These are phyloP conservation scores for Myripristis murdjan DNA, from an alignment of 2,797 vertebrate genomes.

Conservation along the genomic window DNA sequence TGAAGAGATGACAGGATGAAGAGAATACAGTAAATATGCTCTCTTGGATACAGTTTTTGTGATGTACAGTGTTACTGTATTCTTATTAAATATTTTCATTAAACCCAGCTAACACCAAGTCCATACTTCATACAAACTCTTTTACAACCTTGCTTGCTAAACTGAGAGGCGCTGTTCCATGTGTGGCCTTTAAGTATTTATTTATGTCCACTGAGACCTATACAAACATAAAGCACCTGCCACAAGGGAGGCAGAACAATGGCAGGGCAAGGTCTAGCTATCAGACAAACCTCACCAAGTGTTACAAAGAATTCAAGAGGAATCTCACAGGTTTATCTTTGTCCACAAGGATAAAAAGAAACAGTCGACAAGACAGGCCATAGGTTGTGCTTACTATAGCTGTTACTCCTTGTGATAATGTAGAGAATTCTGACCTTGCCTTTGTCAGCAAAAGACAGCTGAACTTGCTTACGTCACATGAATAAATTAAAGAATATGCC, in stretches of 20 bases:
- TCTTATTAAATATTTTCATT: too few species aligned
- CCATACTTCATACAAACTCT: too few species aligned
- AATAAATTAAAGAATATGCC: background rate
- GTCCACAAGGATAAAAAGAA: conserved; percentile 58
- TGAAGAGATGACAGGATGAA: too few species aligned
- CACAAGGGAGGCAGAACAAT: conserved; percentile 2
- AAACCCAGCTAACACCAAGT: too few species aligned
- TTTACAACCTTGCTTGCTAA: too few species aligned
- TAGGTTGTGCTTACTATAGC: background rate
- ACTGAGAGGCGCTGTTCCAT: too few species aligned
- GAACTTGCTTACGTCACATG: background rate
- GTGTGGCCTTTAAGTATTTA: background rate
- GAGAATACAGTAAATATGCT: too few species aligned
- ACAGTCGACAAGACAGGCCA: background rate
- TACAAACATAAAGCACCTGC: background rate
- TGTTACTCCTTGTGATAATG: conserved; percentile 3
- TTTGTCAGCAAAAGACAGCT: background rate
- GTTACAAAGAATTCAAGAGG: conserved; percentile 7
- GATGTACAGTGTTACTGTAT: too few species aligned
- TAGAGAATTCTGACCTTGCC: background rate
- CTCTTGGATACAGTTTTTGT: too few species aligned
- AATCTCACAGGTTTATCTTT: conserved; percentile 68
- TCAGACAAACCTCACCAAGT: background rate
- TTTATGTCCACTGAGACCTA: background rate
- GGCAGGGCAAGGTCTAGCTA: background rate